These are phyloP conservation scores for Accipiter minullus DNA, from an alignment of 2,797 vertebrate species.

Conservation along the genomic window DNA sequence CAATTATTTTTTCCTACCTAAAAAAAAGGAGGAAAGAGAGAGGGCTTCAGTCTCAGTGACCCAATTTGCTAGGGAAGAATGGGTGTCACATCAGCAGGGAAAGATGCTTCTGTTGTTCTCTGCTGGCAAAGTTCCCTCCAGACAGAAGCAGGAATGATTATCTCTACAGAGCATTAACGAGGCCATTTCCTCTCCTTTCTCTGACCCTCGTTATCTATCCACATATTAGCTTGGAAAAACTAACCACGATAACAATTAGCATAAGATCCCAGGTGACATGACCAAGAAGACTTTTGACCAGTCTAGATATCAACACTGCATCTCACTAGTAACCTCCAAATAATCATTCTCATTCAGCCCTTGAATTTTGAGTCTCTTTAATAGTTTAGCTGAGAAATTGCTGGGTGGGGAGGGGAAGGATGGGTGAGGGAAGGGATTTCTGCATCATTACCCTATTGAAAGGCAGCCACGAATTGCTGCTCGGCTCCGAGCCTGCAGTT, in stretches of 20 bases:
- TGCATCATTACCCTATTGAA: fast-evolving
- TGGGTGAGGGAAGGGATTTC: neutral
- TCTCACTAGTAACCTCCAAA: neutral
- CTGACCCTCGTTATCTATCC: neutral
- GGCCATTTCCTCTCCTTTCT: neutral
- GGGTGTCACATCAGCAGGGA: neutral
- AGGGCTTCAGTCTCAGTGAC: neutral
- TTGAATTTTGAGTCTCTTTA: neutral
- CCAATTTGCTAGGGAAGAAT: neutral
- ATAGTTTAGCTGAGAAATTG: neutral
- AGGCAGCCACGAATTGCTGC: neutral
- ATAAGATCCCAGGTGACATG: neutral
- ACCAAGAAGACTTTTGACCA: neutral
- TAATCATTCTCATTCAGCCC: neutral
- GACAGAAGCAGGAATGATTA: neutral
- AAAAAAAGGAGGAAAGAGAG: neutral
- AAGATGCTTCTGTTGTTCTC: neutral
- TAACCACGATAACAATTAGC: neutral
- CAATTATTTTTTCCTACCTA: neutral
- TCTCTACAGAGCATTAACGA: neutral
- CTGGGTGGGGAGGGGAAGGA: neutral
- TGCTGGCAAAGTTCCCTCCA: neutral
- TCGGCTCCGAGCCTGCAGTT: neutral
- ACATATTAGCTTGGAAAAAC: neutral
- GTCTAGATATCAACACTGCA: neutral